Percentiles rank a stretch among this genome's conserved stretches.
Conservation (phyloP, 2,113 vertebrate genomes). For the Notechis scutatus region DNA sequence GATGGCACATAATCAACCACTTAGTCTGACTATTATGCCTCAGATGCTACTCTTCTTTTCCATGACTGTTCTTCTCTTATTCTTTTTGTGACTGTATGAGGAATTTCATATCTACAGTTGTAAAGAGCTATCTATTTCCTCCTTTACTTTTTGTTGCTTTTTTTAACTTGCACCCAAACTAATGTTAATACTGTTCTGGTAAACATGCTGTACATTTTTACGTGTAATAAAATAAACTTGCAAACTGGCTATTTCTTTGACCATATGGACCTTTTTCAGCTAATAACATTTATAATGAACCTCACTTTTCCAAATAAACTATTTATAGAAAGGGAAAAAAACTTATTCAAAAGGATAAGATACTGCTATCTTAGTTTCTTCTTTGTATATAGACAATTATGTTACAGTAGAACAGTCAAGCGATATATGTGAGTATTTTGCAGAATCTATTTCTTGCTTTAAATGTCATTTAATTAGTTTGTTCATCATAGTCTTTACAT, state of each 20-base stretch:
- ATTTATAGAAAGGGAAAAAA: constrained; percentile 51
- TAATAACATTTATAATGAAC: constrained; percentile 45
- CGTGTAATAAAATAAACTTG: constrained; percentile 40
- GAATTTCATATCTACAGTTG: not conserved
- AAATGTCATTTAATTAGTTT: constrained; percentile 11
- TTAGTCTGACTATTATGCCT: not conserved
- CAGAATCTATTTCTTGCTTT: not conserved
- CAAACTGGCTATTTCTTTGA: constrained; percentile 33
- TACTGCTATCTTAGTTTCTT: not conserved
- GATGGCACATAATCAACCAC: not conserved
- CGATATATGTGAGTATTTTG: not conserved
- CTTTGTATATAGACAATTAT: not conserved
- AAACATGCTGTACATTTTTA: constrained; percentile 24
- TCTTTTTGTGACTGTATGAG: not conserved
- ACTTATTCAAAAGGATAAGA: constrained; percentile 26
- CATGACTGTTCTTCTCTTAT: not conserved
- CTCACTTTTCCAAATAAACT: constrained; percentile 49
- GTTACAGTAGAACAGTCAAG: not conserved
- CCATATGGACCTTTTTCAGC: constrained; percentile 26
- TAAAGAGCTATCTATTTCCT: not conserved
- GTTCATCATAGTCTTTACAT: constrained; percentile 1
- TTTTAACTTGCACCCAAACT: not conserved
- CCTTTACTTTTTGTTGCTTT: not conserved
- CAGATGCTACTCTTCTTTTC: not conserved
- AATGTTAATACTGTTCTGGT: not conserved